Base-by-base conservation (phyloP, 2,888 invertebrate species). In the Allygus modestus region DNA sequence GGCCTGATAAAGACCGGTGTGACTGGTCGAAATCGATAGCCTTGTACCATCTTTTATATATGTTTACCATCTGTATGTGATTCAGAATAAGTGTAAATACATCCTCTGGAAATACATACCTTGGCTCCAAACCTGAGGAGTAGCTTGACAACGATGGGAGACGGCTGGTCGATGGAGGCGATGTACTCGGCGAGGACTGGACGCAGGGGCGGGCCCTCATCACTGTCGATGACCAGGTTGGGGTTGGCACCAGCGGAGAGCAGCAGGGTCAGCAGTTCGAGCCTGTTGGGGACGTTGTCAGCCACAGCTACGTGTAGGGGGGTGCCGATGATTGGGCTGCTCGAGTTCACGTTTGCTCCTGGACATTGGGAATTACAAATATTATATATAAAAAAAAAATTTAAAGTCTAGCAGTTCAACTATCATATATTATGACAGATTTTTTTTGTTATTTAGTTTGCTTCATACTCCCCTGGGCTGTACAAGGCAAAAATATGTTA, bases 161-260 rank as follows among this genome's bases (percentile, higher is more conserved):
- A 93, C 0, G 95, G 95, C 73, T 93, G 93, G n/a, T 93, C 92
- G 88, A 95, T 95, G 87, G 95, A 95, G 0, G 95, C 94, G 17
- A 97, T 91, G 90, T 97, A 97, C 90, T 97, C 97, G 0, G 96
- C 96, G 0, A 97, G 91, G 0, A 96, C 95, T 0, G 97, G 95
- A 81, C 96, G 92, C 23, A 97, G 92, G 0, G 94, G 93, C 0
- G 95, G 94, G 65, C 94, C 94, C n/a, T 94, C 94, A 83, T 95
- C 95, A 88, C 94, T 94, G 88, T 93, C 94, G 0, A 96, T 95
- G 87, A 95, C 94, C 88, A 94, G 90, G 89, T 96, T 96, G 0
- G 95, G 95, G 89, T 96, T 94, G 0, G 96, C 95, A 0, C 95
- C 96, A 71, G 93, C 92, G 87, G 93, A 93, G 86, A 96, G 90